These are phyloP conservation scores for Heliopora coerulea DNA, from an alignment of 92 coral and sea anemone genomes.

Conservation along the genomic window DNA sequence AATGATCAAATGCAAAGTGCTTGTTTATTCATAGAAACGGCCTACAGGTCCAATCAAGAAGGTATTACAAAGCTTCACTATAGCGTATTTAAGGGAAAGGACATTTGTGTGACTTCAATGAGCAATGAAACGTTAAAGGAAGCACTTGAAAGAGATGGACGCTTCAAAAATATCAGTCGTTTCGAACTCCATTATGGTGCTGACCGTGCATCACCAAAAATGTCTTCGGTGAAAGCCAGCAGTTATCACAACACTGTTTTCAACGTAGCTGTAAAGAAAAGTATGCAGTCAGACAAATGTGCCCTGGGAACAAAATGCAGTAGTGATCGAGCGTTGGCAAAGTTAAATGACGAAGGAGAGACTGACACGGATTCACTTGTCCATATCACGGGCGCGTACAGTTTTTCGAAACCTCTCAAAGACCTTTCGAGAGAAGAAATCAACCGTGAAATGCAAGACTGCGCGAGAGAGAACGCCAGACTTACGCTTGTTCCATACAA, in stretches of 20 bases:
- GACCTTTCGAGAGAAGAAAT: background rate
- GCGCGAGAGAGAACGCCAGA: background rate
- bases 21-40: background rate
- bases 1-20: too few species aligned
- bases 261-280: background rate
- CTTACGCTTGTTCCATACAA: background rate
- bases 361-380: background rate
- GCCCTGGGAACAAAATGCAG: background rate
- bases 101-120: background rate
- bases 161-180: constrained; percentile 7
- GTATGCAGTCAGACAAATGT: background rate
- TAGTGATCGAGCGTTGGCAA: background rate
- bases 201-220: background rate
- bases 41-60: background rate
- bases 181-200: background rate
- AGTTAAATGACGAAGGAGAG: background rate
- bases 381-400: background rate
- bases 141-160: background rate
- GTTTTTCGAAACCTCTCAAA: background rate
- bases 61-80: background rate
- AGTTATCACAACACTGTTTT: background rate
- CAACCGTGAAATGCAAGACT: background rate
- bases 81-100: background rate
- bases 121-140: background rate
- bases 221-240: background rate